These are phyloP conservation scores for Orius insidiosus DNA, from an alignment of 1,140 invertebrate genomes.

Conservation along the genomic window DNA sequence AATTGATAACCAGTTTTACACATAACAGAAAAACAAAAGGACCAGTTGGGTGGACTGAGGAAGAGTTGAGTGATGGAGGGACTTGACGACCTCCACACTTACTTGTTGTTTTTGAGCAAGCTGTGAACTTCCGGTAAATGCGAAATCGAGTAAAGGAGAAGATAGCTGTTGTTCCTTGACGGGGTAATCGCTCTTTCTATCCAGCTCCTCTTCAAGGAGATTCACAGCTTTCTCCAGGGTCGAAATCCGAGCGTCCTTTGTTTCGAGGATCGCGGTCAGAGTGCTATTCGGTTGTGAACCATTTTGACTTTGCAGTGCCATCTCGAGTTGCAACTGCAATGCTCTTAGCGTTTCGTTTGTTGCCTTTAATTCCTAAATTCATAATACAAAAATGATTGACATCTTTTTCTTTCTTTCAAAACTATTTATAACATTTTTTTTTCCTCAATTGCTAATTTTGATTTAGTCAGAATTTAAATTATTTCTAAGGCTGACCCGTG, in stretches of 20 bases:
- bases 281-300: conserved; percentile 40
- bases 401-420: too few relatives aligned
- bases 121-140: conserved; percentile 10
- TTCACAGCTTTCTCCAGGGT: conserved; percentile 67
- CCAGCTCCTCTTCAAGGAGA: conserved; percentile 49
- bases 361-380: conserved; percentile 55
- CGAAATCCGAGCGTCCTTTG: conserved; percentile 67
- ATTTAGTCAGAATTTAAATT: too few relatives aligned
- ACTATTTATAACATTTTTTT: too few relatives aligned
- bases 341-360: conserved; percentile 62
- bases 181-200: conserved; percentile 38
- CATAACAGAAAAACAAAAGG: conserved; percentile 22
- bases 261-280: conserved; percentile 58
- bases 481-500: too few relatives aligned
- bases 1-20: conserved; percentile 2
- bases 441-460: too few relatives aligned
- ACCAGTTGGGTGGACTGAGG: neutral
- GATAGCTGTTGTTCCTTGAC: conserved; percentile 24
- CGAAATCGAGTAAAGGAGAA: conserved; percentile 23
- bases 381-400: conserved; percentile 9
- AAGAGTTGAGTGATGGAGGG: neutral
- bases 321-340: conserved; percentile 57
- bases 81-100: conserved; percentile 30
- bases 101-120: conserved; percentile 50
- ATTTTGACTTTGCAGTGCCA: conserved; percentile 42